Conservation (phyloP, 92 coral and sea anemone species). For the Bergia sp. region DNA sequence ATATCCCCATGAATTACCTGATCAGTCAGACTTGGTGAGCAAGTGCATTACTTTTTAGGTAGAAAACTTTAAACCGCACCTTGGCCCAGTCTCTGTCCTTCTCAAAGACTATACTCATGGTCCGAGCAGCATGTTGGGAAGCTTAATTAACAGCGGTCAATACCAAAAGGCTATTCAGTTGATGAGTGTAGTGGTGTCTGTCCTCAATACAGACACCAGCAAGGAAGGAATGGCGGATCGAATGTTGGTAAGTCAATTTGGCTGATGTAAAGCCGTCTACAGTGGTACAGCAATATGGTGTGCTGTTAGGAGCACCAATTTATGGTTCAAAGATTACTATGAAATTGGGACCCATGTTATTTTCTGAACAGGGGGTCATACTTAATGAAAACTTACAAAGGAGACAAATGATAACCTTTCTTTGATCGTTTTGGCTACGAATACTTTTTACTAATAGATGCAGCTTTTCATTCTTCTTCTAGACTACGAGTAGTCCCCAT, state of each 20-base stretch:
- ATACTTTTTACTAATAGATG: no score
- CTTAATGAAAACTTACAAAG: no score
- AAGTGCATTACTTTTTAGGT: constrained; percentile 19
- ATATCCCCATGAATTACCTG: no score
- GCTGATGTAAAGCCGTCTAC: background rate
- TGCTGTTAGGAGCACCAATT: no score
- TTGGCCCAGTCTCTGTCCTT: constrained; percentile 23
- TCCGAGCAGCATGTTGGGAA: constrained; percentile 31
- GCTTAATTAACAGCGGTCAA: constrained; percentile 15
- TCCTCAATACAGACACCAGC: constrained; percentile 29
- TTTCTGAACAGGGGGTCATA: no score
- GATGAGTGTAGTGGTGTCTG: constrained; percentile 21
- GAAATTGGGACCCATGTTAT: no score
- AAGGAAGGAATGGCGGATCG: constrained; percentile 27
- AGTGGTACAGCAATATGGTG: background rate
- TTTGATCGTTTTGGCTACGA: no score
- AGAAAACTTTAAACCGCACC: constrained; percentile 16
- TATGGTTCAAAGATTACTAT: no score
- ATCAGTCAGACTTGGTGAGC: background rate
- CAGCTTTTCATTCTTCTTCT: no score
- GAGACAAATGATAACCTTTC: no score
- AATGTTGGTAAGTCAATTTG: constrained; percentile 3
- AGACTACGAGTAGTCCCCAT: no score
- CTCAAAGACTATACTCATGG: constrained; percentile 21
- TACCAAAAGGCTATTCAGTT: constrained; percentile 24